Evolutionary conservation across 92 coral and sea anemone species (phyloP).

Genomic region (Meandrina meandrites): DNA sequence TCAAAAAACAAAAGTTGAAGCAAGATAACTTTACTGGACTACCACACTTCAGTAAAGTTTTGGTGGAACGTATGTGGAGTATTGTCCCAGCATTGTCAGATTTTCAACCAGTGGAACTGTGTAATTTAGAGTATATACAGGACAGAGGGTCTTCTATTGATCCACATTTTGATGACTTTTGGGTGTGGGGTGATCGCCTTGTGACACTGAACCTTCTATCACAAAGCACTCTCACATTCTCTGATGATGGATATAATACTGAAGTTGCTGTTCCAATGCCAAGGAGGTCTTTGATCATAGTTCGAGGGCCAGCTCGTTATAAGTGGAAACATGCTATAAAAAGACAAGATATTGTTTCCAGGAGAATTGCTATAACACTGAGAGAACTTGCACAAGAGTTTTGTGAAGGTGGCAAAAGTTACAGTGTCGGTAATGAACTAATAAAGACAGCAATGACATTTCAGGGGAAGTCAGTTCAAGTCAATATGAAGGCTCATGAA

Average conservation of each 20-base stretch:
- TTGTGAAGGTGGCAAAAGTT: conserved; percentile 61
- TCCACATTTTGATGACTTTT: conserved; percentile 91
- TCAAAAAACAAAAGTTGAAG: conserved; percentile 88
- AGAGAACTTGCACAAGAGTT: conserved; percentile 88
- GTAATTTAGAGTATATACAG: conserved; percentile 89
- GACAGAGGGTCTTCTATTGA: conserved; percentile 93
- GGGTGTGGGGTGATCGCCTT: conserved; percentile 98
- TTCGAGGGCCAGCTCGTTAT: conserved; percentile 80
- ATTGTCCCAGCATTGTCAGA: conserved; percentile 52
- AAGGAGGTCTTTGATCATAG: conserved; percentile 73
- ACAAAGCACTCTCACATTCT: conserved; percentile 72
- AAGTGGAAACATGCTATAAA: conserved; percentile 93
- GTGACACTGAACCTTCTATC: conserved; percentile 87
- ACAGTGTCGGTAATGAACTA: conserved; percentile 53
- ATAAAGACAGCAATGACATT: conserved; percentile 72
- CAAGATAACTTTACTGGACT: conserved; percentile 80
- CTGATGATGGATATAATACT: conserved; percentile 27
- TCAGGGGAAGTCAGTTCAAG: conserved; percentile 76
- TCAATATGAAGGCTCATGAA: conserved; percentile 41
- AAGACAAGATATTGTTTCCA: conserved; percentile 68
- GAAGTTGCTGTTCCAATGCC: conserved; percentile 86
- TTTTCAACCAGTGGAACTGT: conserved; percentile 88
- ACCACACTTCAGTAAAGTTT: conserved; percentile 73
- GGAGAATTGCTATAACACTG: conserved; percentile 89
- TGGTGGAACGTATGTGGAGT: conserved; percentile 78